Percentiles rank a stretch among this genome's conserved stretches.
These are phyloP conservation scores for Drosophila kokeensis DNA, from an alignment of 2,888 invertebrate genomes.

Conservation along the genomic window DNA sequence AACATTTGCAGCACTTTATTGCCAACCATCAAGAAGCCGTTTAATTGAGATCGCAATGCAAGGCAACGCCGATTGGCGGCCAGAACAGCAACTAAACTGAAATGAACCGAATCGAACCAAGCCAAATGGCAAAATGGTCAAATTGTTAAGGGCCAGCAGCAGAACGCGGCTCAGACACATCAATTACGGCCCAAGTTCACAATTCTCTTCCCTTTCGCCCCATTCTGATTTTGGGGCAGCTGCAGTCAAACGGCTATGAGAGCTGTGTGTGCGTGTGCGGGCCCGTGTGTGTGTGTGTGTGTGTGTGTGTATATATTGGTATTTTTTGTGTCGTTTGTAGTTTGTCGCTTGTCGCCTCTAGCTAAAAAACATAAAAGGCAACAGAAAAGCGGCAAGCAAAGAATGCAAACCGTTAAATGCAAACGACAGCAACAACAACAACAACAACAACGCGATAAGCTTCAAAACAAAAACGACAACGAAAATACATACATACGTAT, in stretches of 20 bases:
- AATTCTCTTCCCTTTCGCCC: background rate
- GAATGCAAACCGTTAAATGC: constrained; percentile 39
- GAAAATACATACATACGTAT: background rate
- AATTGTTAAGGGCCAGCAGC: constrained; percentile 9
- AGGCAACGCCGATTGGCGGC: background rate
- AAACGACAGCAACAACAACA: constrained; percentile 30
- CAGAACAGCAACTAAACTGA: background rate
- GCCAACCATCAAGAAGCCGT: background rate
- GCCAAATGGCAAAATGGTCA: constrained; percentile 1
- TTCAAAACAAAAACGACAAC: constrained; percentile 31
- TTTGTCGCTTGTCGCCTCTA: constrained; percentile 13
- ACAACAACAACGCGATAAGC: constrained; percentile 12
- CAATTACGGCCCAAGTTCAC: constrained; percentile 54
- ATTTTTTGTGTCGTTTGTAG: background rate
- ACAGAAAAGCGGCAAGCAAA: constrained; percentile 8
- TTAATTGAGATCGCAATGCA: background rate
- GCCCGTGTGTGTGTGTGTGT: background rate
- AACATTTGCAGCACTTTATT: background rate
- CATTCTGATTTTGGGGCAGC: background rate
- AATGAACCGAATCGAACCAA: constrained; percentile 2
- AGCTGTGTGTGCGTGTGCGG: background rate
- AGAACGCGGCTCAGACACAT: constrained; percentile 65
- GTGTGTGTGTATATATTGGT: background rate
- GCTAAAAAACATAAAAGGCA: background rate
- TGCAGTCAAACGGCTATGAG: constrained; percentile 18